Evolutionary conservation across 2,113 vertebrate species (phyloP), one percentile per base, ranked within the genome.

Genomic region (Percopsis transmontana): DNA sequence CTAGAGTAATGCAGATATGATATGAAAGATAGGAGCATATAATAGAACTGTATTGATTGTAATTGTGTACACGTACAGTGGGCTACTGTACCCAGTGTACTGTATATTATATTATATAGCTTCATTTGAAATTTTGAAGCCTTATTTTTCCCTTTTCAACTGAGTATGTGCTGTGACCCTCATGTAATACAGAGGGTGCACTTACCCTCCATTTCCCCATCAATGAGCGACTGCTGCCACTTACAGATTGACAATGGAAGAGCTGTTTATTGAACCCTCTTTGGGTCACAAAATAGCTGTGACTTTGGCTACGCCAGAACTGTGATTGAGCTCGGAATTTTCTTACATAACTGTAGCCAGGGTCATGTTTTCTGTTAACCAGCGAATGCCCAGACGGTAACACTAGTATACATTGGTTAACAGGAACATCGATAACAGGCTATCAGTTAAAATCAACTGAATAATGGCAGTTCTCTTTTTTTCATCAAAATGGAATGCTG

Each of bases 321-420:
- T 56, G 66, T 53, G 47, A 63, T 20, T 23, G 58, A 51, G 41
- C 60, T 64, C 55, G 72, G 62, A 62, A 62, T 70, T 71, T 15
- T 2, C 45, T 84, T 82, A 73, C 68, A 47, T 85, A 76, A 86
- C 55, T 58, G 40, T 41, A 27, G 44, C 14, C 48, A 41, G 21
- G 33, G 66, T 54, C 24, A 59, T 42, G 24, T 72, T 61, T 60
- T 38, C 59, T 55, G 39, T 55, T 21, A 33, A 33, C 53, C 33
- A 15, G 53, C 18, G 58, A 58, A 1, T 12, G 66, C 39, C 81
- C 76, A 60, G 41, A 67, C 69, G 76, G 39, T 0, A 80, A 78
- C 72, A 68, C 54, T 56, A 62, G 39, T 64, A n/a, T 48, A 64
- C 19, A 77, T 79, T 82, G 66, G 23, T 20, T n/a, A n/a, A n/a